Evolutionary conservation across 1,140 invertebrate genomes (phyloP).

Genomic region (Neodiprion fabricii): DNA sequence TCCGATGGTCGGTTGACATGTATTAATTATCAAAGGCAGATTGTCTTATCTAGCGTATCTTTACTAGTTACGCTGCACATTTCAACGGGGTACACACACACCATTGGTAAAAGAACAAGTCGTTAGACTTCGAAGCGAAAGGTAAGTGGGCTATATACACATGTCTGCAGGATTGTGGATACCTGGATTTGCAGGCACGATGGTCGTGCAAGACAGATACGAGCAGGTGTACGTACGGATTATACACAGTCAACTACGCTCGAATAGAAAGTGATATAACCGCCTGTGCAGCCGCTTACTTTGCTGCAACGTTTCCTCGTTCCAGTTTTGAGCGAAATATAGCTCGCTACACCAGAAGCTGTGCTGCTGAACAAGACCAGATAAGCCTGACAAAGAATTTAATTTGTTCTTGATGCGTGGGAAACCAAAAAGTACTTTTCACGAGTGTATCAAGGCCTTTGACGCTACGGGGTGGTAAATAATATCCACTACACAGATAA

Average conservation of each 20-base stretch:
- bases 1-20: neutral
- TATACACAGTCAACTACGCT: neutral
- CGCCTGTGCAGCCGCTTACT: neutral
- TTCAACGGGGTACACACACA: neutral
- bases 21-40: too few species aligned
- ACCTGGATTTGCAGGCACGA: neutral
- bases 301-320: neutral
- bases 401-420: too few species aligned
- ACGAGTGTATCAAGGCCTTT: too few species aligned
- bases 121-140: neutral
- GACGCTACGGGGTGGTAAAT: too few species aligned
- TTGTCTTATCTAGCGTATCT: too few species aligned
- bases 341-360: neutral
- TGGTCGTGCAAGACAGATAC: neutral
- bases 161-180: neutral
- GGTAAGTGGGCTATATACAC: neutral
- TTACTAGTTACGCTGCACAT: neutral
- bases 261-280: slow-evolving; percentile 39
- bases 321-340: neutral
- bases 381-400: too few species aligned
- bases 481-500: too few species aligned
- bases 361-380: neutral
- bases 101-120: neutral
- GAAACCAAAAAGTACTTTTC: too few species aligned
- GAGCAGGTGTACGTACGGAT: neutral